Evolutionary conservation across 2,113 vertebrate genomes (phyloP).

Genomic region (cattle (Bos taurus)): ARS-UCD2.0 NC_037350.1:33901501-33902000

Average conservation of each 20-base stretch:
- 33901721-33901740: neutral
- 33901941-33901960: accelerated
- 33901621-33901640: slow-evolving; percentile 73
- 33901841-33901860: neutral
- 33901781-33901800: neutral
- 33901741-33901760: neutral
- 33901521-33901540: neutral
- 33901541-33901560: neutral
- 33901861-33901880: neutral
- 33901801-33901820: neutral
- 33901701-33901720: neutral
- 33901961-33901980: neutral
- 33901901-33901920: neutral
- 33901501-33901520: neutral
- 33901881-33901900: neutral
- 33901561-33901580: neutral
- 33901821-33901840: neutral
- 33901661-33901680: neutral
- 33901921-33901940: neutral
- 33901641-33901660: neutral
- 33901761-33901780: neutral
- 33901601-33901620: slow-evolving; percentile 40
- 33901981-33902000: neutral
- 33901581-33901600: neutral
- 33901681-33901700: neutral